Conservation (phyloP, 30 jellyfish, hydroid and myxozoan genomes). For the Cassiopea andromeda region DNA sequence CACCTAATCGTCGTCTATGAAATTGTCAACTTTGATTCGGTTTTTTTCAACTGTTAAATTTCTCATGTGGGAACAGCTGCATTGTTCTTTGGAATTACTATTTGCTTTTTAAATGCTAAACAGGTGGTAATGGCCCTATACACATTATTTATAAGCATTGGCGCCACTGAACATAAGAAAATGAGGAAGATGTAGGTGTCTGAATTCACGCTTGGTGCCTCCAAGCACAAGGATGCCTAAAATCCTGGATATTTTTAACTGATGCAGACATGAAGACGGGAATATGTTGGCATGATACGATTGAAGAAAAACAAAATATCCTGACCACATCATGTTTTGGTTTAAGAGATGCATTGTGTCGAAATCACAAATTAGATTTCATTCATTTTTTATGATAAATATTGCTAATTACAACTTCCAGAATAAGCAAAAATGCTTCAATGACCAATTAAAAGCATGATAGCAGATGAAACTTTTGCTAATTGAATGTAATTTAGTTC, state of each 20-base stretch:
- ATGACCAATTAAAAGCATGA: background rate
- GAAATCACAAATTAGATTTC: background rate
- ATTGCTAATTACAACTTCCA: background rate
- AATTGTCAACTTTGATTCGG: constrained; percentile 26
- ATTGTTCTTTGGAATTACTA: constrained; percentile 12
- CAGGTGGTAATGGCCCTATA: too few relatives aligned
- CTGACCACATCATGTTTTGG: constrained; percentile 19
- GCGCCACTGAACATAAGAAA: constrained; percentile 41
- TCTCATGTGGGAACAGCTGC: constrained; percentile 55
- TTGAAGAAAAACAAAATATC: constrained; percentile 25
- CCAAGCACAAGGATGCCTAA: constrained; percentile 13
- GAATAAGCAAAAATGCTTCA: background rate
- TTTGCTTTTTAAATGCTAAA: constrained; percentile 32
- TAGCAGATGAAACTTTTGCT: constrained; percentile 17
- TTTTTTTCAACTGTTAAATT: constrained; percentile 39
- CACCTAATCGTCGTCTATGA: constrained; percentile 50
- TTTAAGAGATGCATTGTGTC: background rate
- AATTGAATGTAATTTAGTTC: too few relatives aligned
- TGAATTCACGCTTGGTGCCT: constrained; percentile 32
- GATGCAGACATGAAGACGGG: constrained; percentile 39
- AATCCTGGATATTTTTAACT: constrained; percentile 33
- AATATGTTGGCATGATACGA: constrained; percentile 23
- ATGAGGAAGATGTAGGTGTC: constrained; percentile 13
- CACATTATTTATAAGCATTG: background rate
- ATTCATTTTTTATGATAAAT: background rate